These are phyloP conservation scores for Pyxicephalus adspersus DNA, from an alignment of 2,113 vertebrate species.

Conservation along the genomic window DNA sequence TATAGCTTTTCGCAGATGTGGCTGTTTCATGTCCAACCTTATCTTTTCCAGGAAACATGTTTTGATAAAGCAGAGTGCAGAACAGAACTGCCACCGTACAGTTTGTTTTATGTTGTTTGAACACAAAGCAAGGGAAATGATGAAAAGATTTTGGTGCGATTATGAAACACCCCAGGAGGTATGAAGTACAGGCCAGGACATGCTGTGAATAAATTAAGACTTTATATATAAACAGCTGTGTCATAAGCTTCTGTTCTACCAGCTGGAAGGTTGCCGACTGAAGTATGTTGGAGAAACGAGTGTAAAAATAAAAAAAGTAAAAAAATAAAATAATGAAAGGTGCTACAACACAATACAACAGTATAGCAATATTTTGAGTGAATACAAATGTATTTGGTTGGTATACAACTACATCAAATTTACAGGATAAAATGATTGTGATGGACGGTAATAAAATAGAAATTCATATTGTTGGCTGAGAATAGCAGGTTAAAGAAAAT, in stretches of 20 bases:
- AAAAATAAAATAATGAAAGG: not conserved
- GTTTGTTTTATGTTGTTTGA: conserved; percentile 50
- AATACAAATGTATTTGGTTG: too few relatives aligned
- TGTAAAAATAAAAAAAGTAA: not conserved
- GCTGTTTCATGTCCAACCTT: conserved; percentile 34
- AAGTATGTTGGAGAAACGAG: not conserved
- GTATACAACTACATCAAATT: too few relatives aligned
- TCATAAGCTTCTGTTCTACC: conserved; percentile 26
- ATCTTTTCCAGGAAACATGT: conserved; percentile 36
- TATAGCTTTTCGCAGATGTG: conserved; percentile 40
- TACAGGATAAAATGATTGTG: too few relatives aligned
- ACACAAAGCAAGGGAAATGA: conserved; percentile 45
- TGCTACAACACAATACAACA: not conserved
- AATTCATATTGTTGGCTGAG: too few relatives aligned
- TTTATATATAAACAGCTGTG: conserved; percentile 47
- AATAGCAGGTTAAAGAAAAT: too few relatives aligned
- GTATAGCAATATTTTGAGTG: too few relatives aligned
- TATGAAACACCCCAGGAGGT: conserved; percentile 50
- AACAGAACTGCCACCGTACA: conserved; percentile 17
- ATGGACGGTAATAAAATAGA: too few relatives aligned
- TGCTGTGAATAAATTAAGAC: conserved; percentile 52
- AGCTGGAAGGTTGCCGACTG: conserved; percentile 11
- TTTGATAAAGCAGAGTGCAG: conserved; percentile 36
- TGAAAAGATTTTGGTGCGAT: conserved; percentile 54
- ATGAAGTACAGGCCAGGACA: conserved; percentile 49